Base-by-base conservation (phyloP, 2,113 vertebrate species). In the Grammomys dolichurus region DNA sequence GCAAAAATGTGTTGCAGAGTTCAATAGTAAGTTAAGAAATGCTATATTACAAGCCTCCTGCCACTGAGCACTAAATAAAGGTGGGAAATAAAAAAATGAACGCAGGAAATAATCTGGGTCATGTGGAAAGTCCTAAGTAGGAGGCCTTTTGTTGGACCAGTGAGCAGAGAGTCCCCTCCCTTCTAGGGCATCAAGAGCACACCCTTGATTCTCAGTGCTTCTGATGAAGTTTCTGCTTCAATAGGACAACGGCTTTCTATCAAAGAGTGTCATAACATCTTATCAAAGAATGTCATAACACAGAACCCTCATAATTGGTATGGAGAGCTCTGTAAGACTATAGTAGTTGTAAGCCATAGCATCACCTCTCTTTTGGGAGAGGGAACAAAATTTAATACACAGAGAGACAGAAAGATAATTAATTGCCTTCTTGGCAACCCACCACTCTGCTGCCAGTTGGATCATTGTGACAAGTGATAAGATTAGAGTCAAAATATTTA, bases 401-500 rank as follows among this genome's bases (percentile, higher is more conserved):
- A 73, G 94, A 63, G 96, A 96, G 96, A 95, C 87, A 97, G 95
- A 95, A 67, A 97, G 95, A 97, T 97, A 98, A 98, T 98, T 97
- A 98, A 97, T 88, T 95, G 95, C 95, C 97, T 97, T 98, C 96
- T 93, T 97, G 95, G 97, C 89, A 98, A 97, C 97, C 91, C 48
- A 97, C 95, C 95, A 97, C 93, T 97, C 93, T 98, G 88, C 84
- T 95, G 89, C 94, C 97, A 98, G 95, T 97, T 92, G 80, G 96
- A 97, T 97, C 96, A 97, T 93, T 97, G 96, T 97, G 97, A 98
- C 98, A 98, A 96, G 96, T 97, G 97, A 93, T 87, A 82, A 97
- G 95, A 98, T 97, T 94, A 67, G 87, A 97, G 95, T 97, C 98
- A 97, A 97, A 98, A 98, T 97, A 98, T 98, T 98, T 91, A 97